Base-by-base conservation (phyloP, 2,888 invertebrate genomes). In the Bimastos eiseni region DNA sequence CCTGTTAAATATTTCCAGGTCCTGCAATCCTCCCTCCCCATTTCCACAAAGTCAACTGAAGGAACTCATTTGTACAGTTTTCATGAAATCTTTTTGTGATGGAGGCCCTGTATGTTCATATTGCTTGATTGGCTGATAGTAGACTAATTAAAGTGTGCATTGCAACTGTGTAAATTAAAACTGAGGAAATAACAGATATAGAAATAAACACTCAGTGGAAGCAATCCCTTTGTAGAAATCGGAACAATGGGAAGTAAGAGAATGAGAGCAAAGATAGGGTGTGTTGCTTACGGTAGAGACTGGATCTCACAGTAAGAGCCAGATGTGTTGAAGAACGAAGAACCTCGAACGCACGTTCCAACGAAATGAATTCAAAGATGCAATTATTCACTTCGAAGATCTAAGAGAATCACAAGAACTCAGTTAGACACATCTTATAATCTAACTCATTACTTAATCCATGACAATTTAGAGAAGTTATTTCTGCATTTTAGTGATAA, bases 301-400 rank as follows among this genome's bases (percentile, higher is more conserved):
- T 99, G 94, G 98, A 98, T 96, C 98, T 99, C 90, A 99, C 98
- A 91, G 98, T 98, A 93, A 99, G 97, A 95, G 98, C 98, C 92
- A 99, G 96, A 96, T 99, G 99, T 89, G 99, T 99, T 89, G 98
- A 98, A 91, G 98, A 97, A 92, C 97, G 96, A 33, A 99, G 96
- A 92, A 99, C 97, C 95, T 99, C 99, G 95, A 98, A 96, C 21
- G 99, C 99, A 94, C 97, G 97, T 89, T 86, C 86, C 30, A 34
- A 97, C 93, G 97, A 97, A 89, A 99, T 98, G 95, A 98, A 98
- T 94, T 98, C 97, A 95, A 99, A 98, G 94, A 97, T 98, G 95
- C 98, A 98, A 49, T 98, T 98, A 95, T 99, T 99, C 1, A 99
- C 98, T 96, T 99, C 98, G 93, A 99, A 96, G 92, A 99, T 98